Base-by-base conservation (phyloP, 2,888 invertebrate genomes). In the Brachyopa scutellaris region DNA sequence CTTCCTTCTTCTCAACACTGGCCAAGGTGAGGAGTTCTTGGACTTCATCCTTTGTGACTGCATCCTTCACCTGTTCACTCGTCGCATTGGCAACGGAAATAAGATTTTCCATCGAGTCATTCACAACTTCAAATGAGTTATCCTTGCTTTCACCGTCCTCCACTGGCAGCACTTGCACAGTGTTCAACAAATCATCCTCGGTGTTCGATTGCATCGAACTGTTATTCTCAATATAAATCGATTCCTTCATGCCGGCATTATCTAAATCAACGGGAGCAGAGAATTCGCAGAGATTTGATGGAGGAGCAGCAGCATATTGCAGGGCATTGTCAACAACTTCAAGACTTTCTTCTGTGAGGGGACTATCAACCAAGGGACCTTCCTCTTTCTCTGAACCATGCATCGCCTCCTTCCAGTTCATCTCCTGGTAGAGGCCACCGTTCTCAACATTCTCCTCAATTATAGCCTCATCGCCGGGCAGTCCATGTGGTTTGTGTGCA, bases 401-500 rank as follows among this genome's bases (percentile, higher is more conserved):
- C 85, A 86, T 86, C 19, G 86, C 85, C 59, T 87, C 86, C 57
- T 87, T 87, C 29, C 85, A 72, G 62, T 86, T 87, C 83, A 86
- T 82, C 36, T 85, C 85, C 19, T 86, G 83, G 38, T 84, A 85
- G 3, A 84, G 55, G 6, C 66, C 74, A 47, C 67, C 82, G 11
- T 78, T 84, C 2, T 80, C 84, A 57, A 42, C n/a, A n/a, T n/a
- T 67, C 13, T 49, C 51, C 17, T 62, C 62, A 23, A 85, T 85
- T 3, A 86, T 76, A 59, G 86, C 85, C 29, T 86, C 85, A 72
- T 87, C 86, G 38, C 84, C 85, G 74, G 87, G 87, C 45, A 89
- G 49, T 79, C 90, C 90, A 55, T 89, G 89, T 1, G 91, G 90
- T 26, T 91, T 88, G 70, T 86, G 84, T n/a, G 87, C 87, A 8